Evolutionary conservation across 1,140 invertebrate genomes (phyloP), one percentile per base, ranked within the genome.

Genomic region (Drosophila sucinea): DNA sequence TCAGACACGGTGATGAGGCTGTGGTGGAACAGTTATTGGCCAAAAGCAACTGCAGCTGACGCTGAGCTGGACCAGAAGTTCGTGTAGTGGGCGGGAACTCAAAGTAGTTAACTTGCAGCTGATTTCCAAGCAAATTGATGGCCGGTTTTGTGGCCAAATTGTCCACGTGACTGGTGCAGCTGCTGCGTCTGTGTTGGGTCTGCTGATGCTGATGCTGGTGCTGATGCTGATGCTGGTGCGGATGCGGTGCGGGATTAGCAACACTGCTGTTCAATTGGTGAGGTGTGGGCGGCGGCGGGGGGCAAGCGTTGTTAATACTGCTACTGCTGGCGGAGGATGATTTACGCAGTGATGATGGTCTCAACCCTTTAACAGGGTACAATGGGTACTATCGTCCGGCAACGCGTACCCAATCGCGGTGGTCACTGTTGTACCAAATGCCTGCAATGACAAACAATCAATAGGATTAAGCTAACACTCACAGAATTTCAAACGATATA

Each of bases 321-420:
- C 79, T 86, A 77, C 77, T 86, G 89, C 85, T 80, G 79, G 79
- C 68, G 74, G 79, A 86, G 76, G 89, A 91, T 85, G 91, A 83
- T 86, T 92, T 91, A 44, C 90, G 90, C 77, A 92, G 84, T 77
- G 91, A 92, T 89, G 90, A 89, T 87, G 90, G 89, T 89, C 91
- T 91, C 77, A 92, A 84, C 81, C 91, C 91, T 80, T 92, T 92
- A 71, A 83, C 90, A 90, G 91, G 91, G 89, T 92, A 90, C 73
- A 90, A 90, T 83, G 91, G 91, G 84, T 92, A 92, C 91, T 92
- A 92, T 92, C 91, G 91, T 78, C 91, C 91, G 80, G 91, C 91
- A 91, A 92, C 79, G 76, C 91, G 91, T 79, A 92, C 91, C 91
- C 90, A 92, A 86, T 92, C 91, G 79, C 90, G 91, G 72, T 90